Percentiles rank a stretch among this genome's conserved stretches.
phyloP scores from a whole-genome alignment of 1,140 invertebrate species.

The Bombus balteatus region DNA sequence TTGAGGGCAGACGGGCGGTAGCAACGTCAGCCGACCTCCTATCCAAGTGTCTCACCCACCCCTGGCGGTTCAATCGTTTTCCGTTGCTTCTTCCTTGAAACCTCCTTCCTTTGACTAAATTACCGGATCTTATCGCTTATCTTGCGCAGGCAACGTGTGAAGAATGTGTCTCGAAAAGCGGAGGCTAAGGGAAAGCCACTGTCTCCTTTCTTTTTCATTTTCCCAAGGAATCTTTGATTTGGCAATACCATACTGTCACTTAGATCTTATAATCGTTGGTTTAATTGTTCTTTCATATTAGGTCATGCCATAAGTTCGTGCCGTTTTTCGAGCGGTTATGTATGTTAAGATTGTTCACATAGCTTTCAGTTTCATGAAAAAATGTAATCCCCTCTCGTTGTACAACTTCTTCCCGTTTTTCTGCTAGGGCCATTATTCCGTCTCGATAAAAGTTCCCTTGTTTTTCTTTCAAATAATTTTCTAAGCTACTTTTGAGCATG shows the following conservation, averaged over 20 bases:
- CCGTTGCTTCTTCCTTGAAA: conserved; percentile 41
- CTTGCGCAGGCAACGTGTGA: not conserved
- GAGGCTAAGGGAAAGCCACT: not conserved
- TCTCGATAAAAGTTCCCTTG: no score
- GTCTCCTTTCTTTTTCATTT: not conserved
- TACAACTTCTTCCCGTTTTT: no score
- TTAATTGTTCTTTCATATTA: not conserved
- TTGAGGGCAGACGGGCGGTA: conserved; percentile 45
- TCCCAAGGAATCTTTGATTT: rapidly evolving
- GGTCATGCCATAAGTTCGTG: no score
- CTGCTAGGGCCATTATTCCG: no score
- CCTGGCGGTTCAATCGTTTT: conserved; percentile 52
- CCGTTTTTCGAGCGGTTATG: no score
- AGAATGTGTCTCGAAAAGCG: not conserved
- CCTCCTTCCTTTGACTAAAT: conserved; percentile 36
- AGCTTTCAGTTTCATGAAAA: no score
- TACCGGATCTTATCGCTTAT: conserved; percentile 40
- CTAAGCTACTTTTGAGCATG: no score
- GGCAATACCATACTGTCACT: rapidly evolving
- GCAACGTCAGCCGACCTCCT: conserved; percentile 61
- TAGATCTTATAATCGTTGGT: rapidly evolving
- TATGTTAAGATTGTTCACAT: no score
- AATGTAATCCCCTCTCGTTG: no score
- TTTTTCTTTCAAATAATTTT: no score
- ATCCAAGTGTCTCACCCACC: conserved; percentile 68